Evolutionary conservation across 1,140 invertebrate species (phyloP), one percentile per base, ranked within the genome.

Genomic region (Ips nitidus): DNA sequence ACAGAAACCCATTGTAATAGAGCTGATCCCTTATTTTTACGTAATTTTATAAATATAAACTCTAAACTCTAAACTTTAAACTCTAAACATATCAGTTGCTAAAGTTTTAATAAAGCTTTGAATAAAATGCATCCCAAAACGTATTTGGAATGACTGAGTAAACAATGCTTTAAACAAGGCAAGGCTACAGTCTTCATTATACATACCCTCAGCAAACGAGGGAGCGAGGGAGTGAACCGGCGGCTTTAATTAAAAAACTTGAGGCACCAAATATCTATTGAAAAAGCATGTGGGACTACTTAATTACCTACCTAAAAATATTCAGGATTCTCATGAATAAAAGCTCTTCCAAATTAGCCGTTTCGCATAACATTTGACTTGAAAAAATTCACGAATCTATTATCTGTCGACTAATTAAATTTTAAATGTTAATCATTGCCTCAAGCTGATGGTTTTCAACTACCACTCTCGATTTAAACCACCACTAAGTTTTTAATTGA

Each of bases 1-100:
- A 63, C 67, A 69, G 67, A 63, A 47, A 59, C 66, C 67, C 43
- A 63, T 69, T 69, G 67, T 69, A 63, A 69, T 69, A 58, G 67
- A 69, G 63, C 67, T 52, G 60, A 69, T 55, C 52, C 66, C 67
- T 69, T 69, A 69, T 40, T 69, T 69, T 69, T 56, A 69, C 57
- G 22, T 22, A 22, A 22, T 22, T 22, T 22, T 22, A 22, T 22
- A 22, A 60, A 53, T n/a, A n/a, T n/a, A n/a, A n/a, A n/a, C n/a
- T n/a, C n/a, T n/a, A n/a, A 22, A 22, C 22, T 22, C 22, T 0
- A 22, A 22, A 22, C 22, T 22, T 0, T 22, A 22, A 22, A 22
- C 22, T 22, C 22, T 22, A 22, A 56, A 56, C 7, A 56, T 37
- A 37, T 56, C 53, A 56, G 6, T 56, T 37, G 5, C 45, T 8